Conservation (phyloP, 2,888 invertebrate genomes). For the Lasius platythorax region DNA sequence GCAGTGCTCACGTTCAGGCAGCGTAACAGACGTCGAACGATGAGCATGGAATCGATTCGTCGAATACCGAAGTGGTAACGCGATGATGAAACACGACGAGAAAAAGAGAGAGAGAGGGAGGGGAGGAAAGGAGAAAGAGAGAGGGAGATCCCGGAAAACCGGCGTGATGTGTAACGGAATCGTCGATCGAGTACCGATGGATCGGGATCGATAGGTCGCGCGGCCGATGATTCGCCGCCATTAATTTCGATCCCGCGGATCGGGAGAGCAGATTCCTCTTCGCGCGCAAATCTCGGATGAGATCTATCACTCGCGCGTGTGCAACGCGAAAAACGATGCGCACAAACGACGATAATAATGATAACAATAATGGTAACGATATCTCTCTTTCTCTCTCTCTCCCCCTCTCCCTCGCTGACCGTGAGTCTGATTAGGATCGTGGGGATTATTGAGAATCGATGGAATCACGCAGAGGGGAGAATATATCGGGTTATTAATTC, state of each 20-base stretch:
- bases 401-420: not conserved
- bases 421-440: conserved; percentile 46
- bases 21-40: conserved; percentile 73
- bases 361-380: conserved; percentile 41
- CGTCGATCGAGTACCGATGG: conserved; percentile 61
- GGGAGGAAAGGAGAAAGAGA: no score
- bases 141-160: conserved; percentile 78
- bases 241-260: conserved; percentile 75
- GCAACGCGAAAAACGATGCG: conserved; percentile 29
- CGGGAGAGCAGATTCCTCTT: conserved; percentile 54
- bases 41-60: conserved; percentile 64
- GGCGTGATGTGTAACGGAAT: conserved; percentile 76
- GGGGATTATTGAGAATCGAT: conserved; percentile 67
- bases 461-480: conserved; percentile 67
- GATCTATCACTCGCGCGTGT: conserved; percentile 70
- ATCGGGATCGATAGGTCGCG: conserved; percentile 59
- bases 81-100: conserved; percentile 55
- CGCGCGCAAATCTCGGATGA: conserved; percentile 52
- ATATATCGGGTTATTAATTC: conserved; percentile 80
- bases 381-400: not conserved
- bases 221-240: conserved; percentile 72
- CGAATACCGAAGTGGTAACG: conserved; percentile 70
- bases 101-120: not conserved
- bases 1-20: conserved; percentile 76
- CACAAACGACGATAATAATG: conserved; percentile 45